These are phyloP conservation scores for Monochamus alternatus DNA, from an alignment of 2,888 invertebrate genomes.

Conservation along the genomic window DNA sequence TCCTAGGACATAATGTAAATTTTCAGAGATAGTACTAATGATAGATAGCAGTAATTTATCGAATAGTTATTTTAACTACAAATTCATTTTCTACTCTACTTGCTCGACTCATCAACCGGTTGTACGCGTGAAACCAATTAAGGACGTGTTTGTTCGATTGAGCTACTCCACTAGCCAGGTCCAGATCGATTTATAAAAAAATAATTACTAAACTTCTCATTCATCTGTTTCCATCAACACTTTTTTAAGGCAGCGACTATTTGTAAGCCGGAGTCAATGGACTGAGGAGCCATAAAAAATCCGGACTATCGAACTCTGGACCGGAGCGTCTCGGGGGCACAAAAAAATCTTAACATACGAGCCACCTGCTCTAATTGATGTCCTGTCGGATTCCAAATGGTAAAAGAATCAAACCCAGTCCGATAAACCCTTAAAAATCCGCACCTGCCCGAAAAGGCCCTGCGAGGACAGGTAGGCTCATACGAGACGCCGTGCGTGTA, in stretches of 20 bases:
- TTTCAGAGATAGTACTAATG: no score
- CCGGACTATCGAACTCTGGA: not conserved
- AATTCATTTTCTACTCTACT: not conserved
- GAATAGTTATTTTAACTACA: not conserved
- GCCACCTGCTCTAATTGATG: conserved; percentile 58
- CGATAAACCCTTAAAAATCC: conserved; percentile 64
- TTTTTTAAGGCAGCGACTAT: not conserved
- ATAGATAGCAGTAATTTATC: no score
- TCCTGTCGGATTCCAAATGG: conserved; percentile 49
- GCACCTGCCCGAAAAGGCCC: conserved; percentile 61
- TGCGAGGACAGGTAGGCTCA: conserved; percentile 43
- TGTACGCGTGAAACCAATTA: not conserved
- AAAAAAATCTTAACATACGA: conserved; percentile 41
- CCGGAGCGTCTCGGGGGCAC: not conserved
- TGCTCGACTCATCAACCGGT: not conserved
- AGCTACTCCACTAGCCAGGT: not conserved
- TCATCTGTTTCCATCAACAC: not conserved
- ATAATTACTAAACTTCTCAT: not conserved
- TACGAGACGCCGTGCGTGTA: conserved; percentile 24
- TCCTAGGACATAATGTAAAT: no score
- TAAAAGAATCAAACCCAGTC: conserved; percentile 48
- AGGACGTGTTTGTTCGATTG: not conserved
- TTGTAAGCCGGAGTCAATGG: conserved; percentile 9
- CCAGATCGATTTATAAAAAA: not conserved
- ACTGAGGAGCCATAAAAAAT: conserved; percentile 10